Evolutionary conservation across 2,113 vertebrate species (phyloP), one percentile per base, ranked within the genome.

Genomic region (Bucco capensis): DNA sequence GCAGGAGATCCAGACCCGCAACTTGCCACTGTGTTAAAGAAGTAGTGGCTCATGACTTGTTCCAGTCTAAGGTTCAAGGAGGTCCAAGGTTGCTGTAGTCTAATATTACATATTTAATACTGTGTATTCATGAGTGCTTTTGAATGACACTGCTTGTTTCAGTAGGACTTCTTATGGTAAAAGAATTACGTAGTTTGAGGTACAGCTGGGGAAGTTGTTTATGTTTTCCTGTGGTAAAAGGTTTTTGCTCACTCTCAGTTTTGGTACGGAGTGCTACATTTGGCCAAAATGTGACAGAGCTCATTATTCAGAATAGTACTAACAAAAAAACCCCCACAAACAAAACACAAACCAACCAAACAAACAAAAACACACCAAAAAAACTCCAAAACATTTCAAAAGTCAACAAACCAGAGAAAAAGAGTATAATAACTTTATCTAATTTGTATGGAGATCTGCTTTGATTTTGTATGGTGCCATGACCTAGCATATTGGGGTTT

Each of bases 231-330:
- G 23, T 49, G 60, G 47, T 88, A 89, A 89, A 79, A 81, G 64
- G 86, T 83, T 89, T 61, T 62, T 76, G 37, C 13, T 89, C 40
- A 9, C 38, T 89, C 62, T 91, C 65, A 50, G 51, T 77, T 89
- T 76, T 81, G 28, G 14, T 86, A 49, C 37, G 35, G 2, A 22
- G 65, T 88, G 65, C 44, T 83, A 80, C 65, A 9, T 81, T 91
- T 86, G 86, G 61, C 57, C 74, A 77, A 88, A 89, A 83, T 87
- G 67, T 76, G 82, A 56, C 49, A 64, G 60, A 83, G 58, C 62
- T 82, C 15, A 4, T 51, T 73, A 17, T 73, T 89, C 44, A 38
- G 69, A 51, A 12, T 44, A 35, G 21, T 40, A 37, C 56, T 28
- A 22, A 76, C 5, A 67, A 47, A 21, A 51, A 12, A n/a, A 58